phyloP scores from a whole-genome alignment of 2,888 invertebrate species.

The Calliopum simillimum region DNA sequence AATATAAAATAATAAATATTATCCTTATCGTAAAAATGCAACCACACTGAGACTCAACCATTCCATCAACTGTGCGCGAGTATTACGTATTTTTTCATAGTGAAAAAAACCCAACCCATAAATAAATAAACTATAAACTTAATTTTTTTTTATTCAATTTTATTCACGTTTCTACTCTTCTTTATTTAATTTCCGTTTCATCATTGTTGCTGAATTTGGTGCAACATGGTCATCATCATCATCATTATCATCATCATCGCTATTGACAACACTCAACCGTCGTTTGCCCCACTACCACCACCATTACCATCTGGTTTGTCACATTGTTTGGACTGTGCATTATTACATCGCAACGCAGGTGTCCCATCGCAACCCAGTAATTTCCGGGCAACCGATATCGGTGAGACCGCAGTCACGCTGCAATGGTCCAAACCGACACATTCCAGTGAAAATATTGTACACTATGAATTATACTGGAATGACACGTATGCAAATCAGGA shows the following conservation, averaged over 20 bases:
- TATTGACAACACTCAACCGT: slow-evolving; percentile 40
- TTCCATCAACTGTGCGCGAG: too few relatives aligned
- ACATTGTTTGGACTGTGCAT: slow-evolving; percentile 14
- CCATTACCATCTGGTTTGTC: not conserved
- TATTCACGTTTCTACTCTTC: slow-evolving; percentile 26
- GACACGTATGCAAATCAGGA: slow-evolving; percentile 93
- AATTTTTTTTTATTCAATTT: not conserved
- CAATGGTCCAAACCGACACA: slow-evolving; percentile 94
- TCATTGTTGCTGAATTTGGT: slow-evolving; percentile 48
- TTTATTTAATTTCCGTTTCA: slow-evolving; percentile 58
- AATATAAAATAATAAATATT: slow-evolving; percentile 18
- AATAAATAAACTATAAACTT: slow-evolving; percentile 31
- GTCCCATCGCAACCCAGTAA: slow-evolving; percentile 96
- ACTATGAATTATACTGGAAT: slow-evolving; percentile 98
- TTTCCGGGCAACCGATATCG: slow-evolving; percentile 86
- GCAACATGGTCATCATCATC: slow-evolving; percentile 40
- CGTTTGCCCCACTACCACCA: slow-evolving; percentile 36
- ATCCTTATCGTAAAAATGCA: slow-evolving; percentile 14
- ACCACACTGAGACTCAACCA: too few relatives aligned
- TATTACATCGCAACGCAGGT: slow-evolving; percentile 71
- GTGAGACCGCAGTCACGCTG: slow-evolving; percentile 90
- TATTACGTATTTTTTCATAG: too few relatives aligned
- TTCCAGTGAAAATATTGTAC: slow-evolving; percentile 91
- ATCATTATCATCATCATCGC: slow-evolving; percentile 29
- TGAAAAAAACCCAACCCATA: not conserved